phyloP scores from a whole-genome alignment of 2,888 invertebrate species.

The Caenorhabditis afra region DNA sequence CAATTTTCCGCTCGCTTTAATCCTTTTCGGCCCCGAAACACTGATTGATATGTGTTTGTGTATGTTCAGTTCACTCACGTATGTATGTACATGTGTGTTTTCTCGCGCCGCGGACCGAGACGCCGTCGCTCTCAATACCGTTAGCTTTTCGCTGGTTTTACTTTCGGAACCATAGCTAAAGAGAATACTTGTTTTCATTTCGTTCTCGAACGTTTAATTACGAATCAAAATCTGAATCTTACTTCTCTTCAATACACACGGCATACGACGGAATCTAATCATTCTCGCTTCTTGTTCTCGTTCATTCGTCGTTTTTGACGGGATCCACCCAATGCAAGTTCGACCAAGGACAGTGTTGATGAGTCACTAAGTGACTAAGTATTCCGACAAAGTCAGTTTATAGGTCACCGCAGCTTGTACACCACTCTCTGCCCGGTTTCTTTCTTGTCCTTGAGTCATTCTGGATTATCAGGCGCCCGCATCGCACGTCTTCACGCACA shows the following conservation, averaged over 20 bases:
- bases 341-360: slow-evolving; percentile 48
- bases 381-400: slow-evolving; percentile 52
- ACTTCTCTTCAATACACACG: not conserved
- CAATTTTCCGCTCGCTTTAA: slow-evolving; percentile 59
- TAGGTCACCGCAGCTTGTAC: slow-evolving; percentile 54
- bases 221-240: slow-evolving; percentile 19
- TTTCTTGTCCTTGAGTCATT: slow-evolving; percentile 43
- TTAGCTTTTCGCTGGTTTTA: slow-evolving; percentile 28
- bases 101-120: slow-evolving; percentile 1
- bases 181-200: slow-evolving; percentile 38
- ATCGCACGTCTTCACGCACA: slow-evolving; percentile 34
- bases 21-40: slow-evolving; percentile 49
- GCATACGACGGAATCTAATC: slow-evolving; percentile 17
- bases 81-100: too few species aligned
- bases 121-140: slow-evolving; percentile 30
- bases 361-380: slow-evolving; percentile 58
- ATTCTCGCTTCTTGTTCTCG: slow-evolving; percentile 35
- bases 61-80: slow-evolving; percentile 24
- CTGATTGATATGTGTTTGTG: slow-evolving; percentile 44
- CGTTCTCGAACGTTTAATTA: slow-evolving; percentile 45
- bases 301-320: slow-evolving; percentile 8
- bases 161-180: slow-evolving; percentile 42
- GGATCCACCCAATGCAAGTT: not conserved
- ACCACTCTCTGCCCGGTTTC: slow-evolving; percentile 24
- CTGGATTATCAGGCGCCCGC: slow-evolving; percentile 47